Percentiles rank a stretch among this genome's conserved stretches.
These are phyloP conservation scores for Diplodus sargus DNA, from an alignment of 2,797 vertebrate species.

Conservation along the genomic window DNA sequence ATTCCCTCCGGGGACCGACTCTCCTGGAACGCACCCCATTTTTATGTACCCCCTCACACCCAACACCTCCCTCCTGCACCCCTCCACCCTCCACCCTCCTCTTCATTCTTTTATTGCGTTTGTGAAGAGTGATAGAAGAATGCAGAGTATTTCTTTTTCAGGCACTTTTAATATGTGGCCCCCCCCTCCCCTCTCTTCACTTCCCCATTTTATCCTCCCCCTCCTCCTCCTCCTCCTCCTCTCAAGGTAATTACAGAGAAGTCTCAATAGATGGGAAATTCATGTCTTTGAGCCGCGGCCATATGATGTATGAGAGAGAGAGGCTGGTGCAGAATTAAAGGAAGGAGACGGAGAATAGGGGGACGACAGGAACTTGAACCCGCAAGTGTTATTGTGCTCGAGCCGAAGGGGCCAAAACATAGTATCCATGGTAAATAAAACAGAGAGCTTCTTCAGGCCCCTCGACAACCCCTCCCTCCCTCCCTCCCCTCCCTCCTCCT, in stretches of 20 bases:
- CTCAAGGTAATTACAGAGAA: constrained; percentile 86
- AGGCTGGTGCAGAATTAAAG: constrained; percentile 66
- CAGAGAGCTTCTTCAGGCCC: constrained; percentile 71
- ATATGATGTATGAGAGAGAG: constrained; percentile 78
- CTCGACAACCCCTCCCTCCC: constrained; percentile 34
- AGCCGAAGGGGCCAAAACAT: constrained; percentile 77
- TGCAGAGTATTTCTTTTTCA: constrained; percentile 86
- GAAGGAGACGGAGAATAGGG: constrained; percentile 57
- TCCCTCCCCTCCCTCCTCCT: not conserved
- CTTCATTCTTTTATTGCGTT: constrained; percentile 83
- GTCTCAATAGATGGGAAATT: constrained; percentile 86
- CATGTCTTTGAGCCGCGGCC: constrained; percentile 78
- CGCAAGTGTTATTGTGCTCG: constrained; percentile 81
- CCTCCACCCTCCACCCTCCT: constrained; percentile 29
- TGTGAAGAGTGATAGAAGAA: constrained; percentile 85
- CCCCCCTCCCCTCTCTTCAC: constrained; percentile 65
- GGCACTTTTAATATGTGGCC: constrained; percentile 84
- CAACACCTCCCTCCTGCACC: constrained; percentile 36
- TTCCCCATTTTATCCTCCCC: constrained; percentile 53
- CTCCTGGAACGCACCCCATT: constrained; percentile 76
- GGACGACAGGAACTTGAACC: constrained; percentile 80
- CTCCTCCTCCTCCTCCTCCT: constrained; percentile 52
- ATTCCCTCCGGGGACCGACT: constrained; percentile 73
- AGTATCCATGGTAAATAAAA: constrained; percentile 83
- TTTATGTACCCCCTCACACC: constrained; percentile 65